Evolutionary conservation across 2,888 invertebrate species (phyloP).

Genomic region (Lycophotia porphyrea): DNA sequence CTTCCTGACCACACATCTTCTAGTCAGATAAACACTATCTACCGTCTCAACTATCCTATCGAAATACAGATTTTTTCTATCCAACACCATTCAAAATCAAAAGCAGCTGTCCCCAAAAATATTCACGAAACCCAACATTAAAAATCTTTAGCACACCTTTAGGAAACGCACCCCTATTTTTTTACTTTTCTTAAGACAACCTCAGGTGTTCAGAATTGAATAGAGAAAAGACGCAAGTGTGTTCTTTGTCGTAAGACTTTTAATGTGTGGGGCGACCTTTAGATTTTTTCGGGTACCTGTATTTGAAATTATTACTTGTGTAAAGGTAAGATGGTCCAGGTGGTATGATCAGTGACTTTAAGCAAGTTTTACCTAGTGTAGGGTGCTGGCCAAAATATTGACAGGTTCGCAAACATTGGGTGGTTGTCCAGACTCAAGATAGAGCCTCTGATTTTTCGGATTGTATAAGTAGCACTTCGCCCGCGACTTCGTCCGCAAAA

Average conservation of each 20-base stretch:
- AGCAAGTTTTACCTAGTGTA: conserved; percentile 12
- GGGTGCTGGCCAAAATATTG: conserved; percentile 11
- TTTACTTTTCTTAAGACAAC: background rate
- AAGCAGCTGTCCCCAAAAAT: conserved; percentile 35
- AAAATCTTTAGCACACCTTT: conserved; percentile 40
- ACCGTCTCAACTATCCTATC: background rate
- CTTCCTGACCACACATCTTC: too few species aligned
- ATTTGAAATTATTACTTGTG: conserved; percentile 1
- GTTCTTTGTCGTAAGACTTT: conserved; percentile 26
- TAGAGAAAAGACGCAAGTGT: conserved; percentile 43
- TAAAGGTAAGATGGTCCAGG: conserved; percentile 18
- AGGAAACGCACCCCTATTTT: conserved; percentile 17
- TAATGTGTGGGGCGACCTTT: conserved; percentile 12
- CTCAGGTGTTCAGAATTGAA: conserved; percentile 46
- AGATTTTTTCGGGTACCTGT: conserved; percentile 31
- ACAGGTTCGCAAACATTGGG: conserved; percentile 17
- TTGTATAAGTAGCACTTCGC: too few species aligned
- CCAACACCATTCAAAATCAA: background rate
- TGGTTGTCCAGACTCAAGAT: background rate
- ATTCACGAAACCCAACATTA: background rate
- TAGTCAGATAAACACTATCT: background rate
- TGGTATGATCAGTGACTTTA: conserved; percentile 1
- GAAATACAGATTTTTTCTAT: background rate
- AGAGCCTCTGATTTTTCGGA: too few species aligned
- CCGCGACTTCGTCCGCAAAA: too few species aligned